phyloP scores from a whole-genome alignment of 2,797 vertebrate species.

The Petrocephalus sullivani region DNA sequence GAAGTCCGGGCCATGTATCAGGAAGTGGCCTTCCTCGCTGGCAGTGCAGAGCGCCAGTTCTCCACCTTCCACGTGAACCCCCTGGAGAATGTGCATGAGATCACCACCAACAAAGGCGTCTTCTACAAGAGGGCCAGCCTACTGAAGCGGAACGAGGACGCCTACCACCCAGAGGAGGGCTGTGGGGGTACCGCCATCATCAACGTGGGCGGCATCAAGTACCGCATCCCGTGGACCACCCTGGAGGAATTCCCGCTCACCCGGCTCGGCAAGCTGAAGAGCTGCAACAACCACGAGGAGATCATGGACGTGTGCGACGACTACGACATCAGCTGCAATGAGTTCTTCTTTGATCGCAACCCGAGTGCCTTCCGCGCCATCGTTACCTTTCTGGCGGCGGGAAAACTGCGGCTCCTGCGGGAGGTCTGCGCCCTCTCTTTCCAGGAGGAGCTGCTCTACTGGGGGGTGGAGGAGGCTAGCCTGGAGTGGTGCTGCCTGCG shows the following conservation, averaged over 20 bases:
- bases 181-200: conserved; percentile 72
- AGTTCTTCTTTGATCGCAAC: conserved; percentile 94
- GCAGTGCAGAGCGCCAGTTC: conserved; percentile 69
- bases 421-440: conserved; percentile 93
- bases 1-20: conserved; percentile 62
- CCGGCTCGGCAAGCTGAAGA: conserved; percentile 78
- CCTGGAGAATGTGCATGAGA: conserved; percentile 69
- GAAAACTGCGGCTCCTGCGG: conserved; percentile 83
- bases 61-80: conserved; percentile 67
- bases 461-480: conserved; percentile 88
- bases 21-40: conserved; percentile 80
- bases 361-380: conserved; percentile 90
- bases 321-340: conserved; percentile 83
- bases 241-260: conserved; percentile 87
- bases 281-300: conserved; percentile 83
- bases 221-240: conserved; percentile 87
- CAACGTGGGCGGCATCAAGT: conserved; percentile 89
- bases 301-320: conserved; percentile 92
- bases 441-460: conserved; percentile 92
- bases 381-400: conserved; percentile 85
- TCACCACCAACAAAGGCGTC: conserved; percentile 72
- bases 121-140: conserved; percentile 81
- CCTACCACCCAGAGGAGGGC: conserved; percentile 50
- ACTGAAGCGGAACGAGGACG: conserved; percentile 57
- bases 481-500: conserved; percentile 91